Percentiles rank a stretch among this genome's conserved stretches.
Evolutionary conservation across 2,888 invertebrate genomes (phyloP).

Genomic region (Xestia c-nigrum): DNA sequence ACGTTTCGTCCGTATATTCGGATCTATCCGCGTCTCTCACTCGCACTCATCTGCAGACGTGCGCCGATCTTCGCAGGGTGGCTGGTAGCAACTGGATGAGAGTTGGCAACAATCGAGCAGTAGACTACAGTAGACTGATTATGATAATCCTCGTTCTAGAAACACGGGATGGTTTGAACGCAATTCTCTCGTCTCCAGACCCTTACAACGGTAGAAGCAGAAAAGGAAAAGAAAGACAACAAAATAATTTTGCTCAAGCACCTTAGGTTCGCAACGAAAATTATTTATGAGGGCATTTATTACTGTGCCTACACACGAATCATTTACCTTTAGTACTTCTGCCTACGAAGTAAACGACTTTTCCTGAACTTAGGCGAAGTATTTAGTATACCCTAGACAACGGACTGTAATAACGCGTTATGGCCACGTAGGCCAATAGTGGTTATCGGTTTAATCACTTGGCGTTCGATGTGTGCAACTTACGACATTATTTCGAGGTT

Average conservation of each 20-base stretch:
- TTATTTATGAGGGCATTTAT: conserved; percentile 48
- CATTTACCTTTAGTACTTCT: conserved; percentile 37
- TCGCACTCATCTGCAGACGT: no score
- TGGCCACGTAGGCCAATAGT: conserved; percentile 39
- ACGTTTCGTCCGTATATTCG: no score
- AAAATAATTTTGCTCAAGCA: background rate
- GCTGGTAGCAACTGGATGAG: background rate
- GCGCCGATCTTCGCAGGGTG: background rate
- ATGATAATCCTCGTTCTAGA: background rate
- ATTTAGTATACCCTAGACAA: conserved; percentile 22
- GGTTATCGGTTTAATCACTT: conserved; percentile 43
- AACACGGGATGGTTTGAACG: background rate
- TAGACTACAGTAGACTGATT: background rate
- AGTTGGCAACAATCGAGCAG: background rate
- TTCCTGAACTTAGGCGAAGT: conserved; percentile 26
- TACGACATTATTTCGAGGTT: conserved; percentile 16
- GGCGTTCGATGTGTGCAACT: conserved; percentile 34
- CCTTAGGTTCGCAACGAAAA: conserved; percentile 24
- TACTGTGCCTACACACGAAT: conserved; percentile 37
- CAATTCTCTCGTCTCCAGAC: background rate
- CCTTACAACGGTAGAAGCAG: background rate
- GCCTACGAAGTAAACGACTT: conserved; percentile 32
- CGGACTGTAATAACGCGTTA: conserved; percentile 59
- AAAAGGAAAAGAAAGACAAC: background rate
- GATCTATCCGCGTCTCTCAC: no score